Base-by-base conservation (phyloP, 2,888 invertebrate species). In the Acrobasis suavella region DNA sequence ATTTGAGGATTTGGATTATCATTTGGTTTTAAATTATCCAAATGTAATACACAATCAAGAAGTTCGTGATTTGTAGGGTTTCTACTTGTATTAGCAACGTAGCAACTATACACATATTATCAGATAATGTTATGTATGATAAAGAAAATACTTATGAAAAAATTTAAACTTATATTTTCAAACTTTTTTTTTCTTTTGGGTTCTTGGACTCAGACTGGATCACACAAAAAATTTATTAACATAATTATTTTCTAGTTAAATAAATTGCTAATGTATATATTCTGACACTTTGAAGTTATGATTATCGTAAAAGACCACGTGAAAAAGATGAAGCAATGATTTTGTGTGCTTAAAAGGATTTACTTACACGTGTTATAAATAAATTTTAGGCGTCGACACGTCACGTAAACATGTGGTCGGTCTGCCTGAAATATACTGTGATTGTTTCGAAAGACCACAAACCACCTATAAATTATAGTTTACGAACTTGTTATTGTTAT, bases 341-440 rank as follows among this genome's bases (percentile, higher is more conserved):
- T 61, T 15, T n/a, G 52, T 67, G 58, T 62, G 60, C 65, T 72
- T 70, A 74, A 71, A 72, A 63, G 67, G 76, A 79, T 79, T 79
- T 65, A 65, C 67, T 67, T 72, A 66, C 76, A 77, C 69, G 73
- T 77, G 77, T 69, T 69, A 62, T 67, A 68, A 71, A 72, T 73
- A 72, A 74, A 72, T 66, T 73, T 66, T 67, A 66, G 72, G 72
- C 70, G 74, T 69, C 69, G 74, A 69, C 71, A 66, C 60, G 54
- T 60, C 65, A 58, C 50, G 55, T 63, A 52, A 67, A 67, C 70
- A 70, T 65, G 63, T 68, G 70, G 63, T 8, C 17, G 32, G 42
- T 60, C 60, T 46, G 49, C n/a, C 37, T 15, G 3, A 60, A 60
- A 61, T 54, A 54, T 46, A 42, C 50, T 14, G 38, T 38, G 50